These are phyloP conservation scores for Calycopis cecrops DNA, from an alignment of 1,140 invertebrate genomes.

Conservation along the genomic window DNA sequence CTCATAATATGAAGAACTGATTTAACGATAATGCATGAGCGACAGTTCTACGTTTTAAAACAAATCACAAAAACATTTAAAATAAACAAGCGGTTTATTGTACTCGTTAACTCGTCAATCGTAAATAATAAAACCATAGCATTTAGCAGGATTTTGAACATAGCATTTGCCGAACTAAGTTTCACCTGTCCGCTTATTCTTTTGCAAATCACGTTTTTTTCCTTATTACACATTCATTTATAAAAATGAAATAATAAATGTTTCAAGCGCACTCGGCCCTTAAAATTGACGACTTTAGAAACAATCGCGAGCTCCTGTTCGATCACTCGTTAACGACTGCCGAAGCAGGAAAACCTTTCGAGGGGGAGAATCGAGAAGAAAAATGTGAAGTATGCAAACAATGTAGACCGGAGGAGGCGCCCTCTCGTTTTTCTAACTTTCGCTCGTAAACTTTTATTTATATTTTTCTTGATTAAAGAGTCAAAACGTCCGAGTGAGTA, in stretches of 20 bases:
- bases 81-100: no score
- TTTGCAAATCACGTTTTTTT: no score
- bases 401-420: constrained; percentile 22
- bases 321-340: constrained; percentile 30
- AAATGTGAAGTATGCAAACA: constrained; percentile 34
- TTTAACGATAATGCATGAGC: no score
- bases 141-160: no score
- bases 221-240: neutral
- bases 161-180: no score
- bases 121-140: no score
- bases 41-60: no score
- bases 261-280: constrained; percentile 17
- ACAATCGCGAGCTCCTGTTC: constrained; percentile 21
- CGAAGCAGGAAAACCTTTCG: constrained; percentile 29
- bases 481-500: neutral
- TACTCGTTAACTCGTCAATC: no score
- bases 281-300: constrained; percentile 20
- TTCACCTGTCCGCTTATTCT: no score
- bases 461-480: constrained; percentile 12
- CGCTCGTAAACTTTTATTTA: constrained; percentile 18
- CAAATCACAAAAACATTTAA: no score
- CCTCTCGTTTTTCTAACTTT: constrained; percentile 19
- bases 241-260: constrained; percentile 16
- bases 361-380: constrained; percentile 36
- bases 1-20: no score